Percentiles rank a stretch among this genome's conserved stretches.
Conservation (phyloP, 2,888 invertebrate genomes). For the Macrosiphum euphorbiae region DNA sequence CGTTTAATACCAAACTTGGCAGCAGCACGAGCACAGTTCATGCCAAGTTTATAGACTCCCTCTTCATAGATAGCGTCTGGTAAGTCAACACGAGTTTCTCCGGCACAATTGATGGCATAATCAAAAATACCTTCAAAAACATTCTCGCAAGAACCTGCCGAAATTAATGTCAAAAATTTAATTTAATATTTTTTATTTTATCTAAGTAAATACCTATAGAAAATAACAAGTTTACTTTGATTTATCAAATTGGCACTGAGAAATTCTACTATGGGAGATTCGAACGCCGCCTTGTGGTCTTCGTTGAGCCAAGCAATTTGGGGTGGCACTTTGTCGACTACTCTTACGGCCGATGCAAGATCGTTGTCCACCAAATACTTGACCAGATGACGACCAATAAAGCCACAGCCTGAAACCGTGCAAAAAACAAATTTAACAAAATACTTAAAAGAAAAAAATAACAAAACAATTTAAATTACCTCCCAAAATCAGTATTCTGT, state of each 20-base stretch:
- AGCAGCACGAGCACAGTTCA: slow-evolving; percentile 86
- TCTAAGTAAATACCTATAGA: neutral
- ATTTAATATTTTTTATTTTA: neutral
- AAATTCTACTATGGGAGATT: slow-evolving; percentile 84
- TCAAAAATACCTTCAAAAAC: slow-evolving; percentile 76
- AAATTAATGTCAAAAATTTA: neutral
- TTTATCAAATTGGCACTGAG: slow-evolving; percentile 93
- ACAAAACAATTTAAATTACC: slow-evolving; percentile 5
- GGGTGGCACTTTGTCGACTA: slow-evolving; percentile 94
- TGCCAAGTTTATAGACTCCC: slow-evolving; percentile 85
- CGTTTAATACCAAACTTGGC: slow-evolving; percentile 78
- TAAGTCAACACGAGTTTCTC: slow-evolving; percentile 90
- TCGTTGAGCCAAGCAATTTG: slow-evolving; percentile 91
- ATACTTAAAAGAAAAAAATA: neutral
- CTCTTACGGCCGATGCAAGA: slow-evolving; percentile 80
- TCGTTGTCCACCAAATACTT: slow-evolving; percentile 84
- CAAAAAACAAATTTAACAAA: neutral
- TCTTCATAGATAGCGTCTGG: slow-evolving; percentile 91
- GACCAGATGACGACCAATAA: slow-evolving; percentile 91
- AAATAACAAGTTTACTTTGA: slow-evolving; percentile 76
- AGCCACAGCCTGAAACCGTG: slow-evolving; percentile 85
- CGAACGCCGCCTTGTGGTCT: slow-evolving; percentile 80
- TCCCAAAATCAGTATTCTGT: slow-evolving; percentile 50
- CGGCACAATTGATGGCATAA: slow-evolving; percentile 90
- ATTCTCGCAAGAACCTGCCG: slow-evolving; percentile 83